Conservation (phyloP, 2,888 invertebrate genomes). For the Eutolmus rufibarbis region DNA sequence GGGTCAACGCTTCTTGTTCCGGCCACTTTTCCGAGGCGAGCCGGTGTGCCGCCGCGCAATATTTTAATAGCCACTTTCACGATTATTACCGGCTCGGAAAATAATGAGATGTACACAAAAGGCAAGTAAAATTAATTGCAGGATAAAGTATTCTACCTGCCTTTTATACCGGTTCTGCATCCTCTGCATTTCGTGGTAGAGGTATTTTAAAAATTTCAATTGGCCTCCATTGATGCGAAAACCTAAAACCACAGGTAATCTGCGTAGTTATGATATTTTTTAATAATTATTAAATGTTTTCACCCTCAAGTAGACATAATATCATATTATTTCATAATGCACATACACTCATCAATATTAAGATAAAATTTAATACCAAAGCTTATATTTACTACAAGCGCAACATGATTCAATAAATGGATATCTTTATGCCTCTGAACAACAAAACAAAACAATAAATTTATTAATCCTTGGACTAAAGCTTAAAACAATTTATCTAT, state of each 20-base stretch:
- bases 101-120: background rate
- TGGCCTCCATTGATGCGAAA: background rate
- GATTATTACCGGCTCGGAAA: background rate
- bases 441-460: no score
- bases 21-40: background rate
- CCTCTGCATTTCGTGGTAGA: background rate
- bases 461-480: no score
- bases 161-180: background rate
- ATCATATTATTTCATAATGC: no score
- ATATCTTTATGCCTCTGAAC: no score
- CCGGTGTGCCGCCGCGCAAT: background rate
- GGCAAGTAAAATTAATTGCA: constrained; percentile 3
- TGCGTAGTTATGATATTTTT: no score
- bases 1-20: background rate
- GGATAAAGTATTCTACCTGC: background rate
- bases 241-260: background rate
- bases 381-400: no score
- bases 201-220: background rate
- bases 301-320: no score
- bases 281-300: no score
- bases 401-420: no score
- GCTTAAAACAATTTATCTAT: no score
- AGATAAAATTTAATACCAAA: no score
- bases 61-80: background rate
- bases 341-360: no score